A percentile compares a stretch with the other conserved stretches of the same genome.
Evolutionary conservation across 2,113 vertebrate species (phyloP).

Genomic region (Cnemophilus loriae): DNA sequence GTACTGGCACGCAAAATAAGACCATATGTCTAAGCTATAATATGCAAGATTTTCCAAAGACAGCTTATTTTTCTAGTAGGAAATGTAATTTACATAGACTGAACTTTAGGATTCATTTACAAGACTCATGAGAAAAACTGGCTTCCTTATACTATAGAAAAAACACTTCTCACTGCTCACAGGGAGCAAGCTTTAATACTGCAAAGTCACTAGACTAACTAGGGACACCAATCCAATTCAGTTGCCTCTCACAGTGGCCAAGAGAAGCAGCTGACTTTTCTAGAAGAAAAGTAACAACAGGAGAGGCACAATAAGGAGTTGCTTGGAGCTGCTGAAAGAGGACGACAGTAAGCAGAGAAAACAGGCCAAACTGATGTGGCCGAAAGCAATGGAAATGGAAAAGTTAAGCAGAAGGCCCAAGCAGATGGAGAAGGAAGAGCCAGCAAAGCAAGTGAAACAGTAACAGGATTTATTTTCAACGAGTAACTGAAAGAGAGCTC

Average conservation of each 20-base stretch:
- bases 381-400: background rate
- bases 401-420: background rate
- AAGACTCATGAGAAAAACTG: slow-evolving; percentile 14
- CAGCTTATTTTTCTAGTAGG: slow-evolving; percentile 22
- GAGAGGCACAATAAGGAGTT: background rate
- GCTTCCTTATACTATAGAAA: background rate
- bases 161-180: background rate
- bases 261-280: background rate
- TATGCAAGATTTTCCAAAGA: slow-evolving; percentile 22
- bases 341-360: background rate
- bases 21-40: slow-evolving; percentile 41
- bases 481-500: background rate
- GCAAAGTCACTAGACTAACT: background rate
- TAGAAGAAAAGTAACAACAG: background rate
- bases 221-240: background rate
- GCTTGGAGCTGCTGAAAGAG: background rate
- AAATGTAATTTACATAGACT: slow-evolving; percentile 23
- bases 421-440: background rate
- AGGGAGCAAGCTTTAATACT: background rate
- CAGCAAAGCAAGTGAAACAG: background rate
- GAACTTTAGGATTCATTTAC: background rate
- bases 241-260: background rate
- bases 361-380: background rate
- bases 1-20: slow-evolving; percentile 7
- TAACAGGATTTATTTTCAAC: background rate